Evolutionary conservation across 1,140 invertebrate genomes (phyloP).

Genomic region (Oncopeltus fasciatus): DNA sequence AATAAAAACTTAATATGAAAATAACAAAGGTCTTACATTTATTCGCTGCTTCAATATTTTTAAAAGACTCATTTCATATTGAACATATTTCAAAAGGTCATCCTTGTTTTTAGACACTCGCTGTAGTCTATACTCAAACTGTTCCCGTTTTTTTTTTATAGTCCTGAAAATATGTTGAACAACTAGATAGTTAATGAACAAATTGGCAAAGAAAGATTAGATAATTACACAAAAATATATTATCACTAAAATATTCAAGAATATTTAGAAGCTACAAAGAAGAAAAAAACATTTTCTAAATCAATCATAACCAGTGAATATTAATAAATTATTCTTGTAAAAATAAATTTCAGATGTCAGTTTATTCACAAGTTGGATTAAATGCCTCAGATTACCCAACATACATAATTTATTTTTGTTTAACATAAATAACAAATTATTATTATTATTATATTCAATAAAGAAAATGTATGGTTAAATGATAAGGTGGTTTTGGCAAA

Average conservation of each 20-base stretch:
- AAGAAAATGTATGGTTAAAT: too few species aligned
- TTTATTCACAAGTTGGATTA: too few species aligned
- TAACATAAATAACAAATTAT: too few species aligned
- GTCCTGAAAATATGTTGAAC: conserved; percentile 33
- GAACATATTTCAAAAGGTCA: conserved; percentile 55
- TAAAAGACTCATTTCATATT: conserved; percentile 52
- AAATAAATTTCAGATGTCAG: too few species aligned
- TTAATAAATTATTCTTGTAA: background rate
- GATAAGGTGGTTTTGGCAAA: too few species aligned
- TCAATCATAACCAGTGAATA: background rate
- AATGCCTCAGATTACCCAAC: too few species aligned
- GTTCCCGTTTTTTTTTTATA: conserved; percentile 50
- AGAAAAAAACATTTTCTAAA: background rate
- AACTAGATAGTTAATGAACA: too few species aligned
- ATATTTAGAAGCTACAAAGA: background rate
- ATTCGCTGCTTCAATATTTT: conserved; percentile 43
- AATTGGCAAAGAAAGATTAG: background rate
- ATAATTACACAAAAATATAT: background rate
- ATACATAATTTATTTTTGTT: too few species aligned
- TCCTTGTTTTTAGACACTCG: conserved; percentile 48
- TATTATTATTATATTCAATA: too few species aligned
- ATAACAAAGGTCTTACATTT: too few species aligned
- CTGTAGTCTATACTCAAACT: conserved; percentile 56
- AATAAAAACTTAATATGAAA: too few species aligned
- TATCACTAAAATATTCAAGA: background rate